phyloP scores from a whole-genome alignment of 2,888 invertebrate species.

The Epinotia demarniana region DNA sequence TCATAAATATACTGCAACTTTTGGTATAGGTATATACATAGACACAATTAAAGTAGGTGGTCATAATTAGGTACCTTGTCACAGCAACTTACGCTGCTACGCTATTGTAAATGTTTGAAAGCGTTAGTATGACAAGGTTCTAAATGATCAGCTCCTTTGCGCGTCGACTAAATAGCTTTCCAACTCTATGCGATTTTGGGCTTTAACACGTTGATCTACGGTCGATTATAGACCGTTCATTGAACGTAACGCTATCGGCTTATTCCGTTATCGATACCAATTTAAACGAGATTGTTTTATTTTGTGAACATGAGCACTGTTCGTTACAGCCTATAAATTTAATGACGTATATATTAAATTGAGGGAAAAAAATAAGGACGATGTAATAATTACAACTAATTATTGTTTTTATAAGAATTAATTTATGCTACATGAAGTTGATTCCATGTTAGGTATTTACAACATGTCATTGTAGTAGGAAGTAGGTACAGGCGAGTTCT shows the following conservation, averaged over 20 bases:
- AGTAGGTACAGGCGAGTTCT: no score
- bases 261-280: slow-evolving; percentile 2
- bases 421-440: no score
- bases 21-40: not conserved
- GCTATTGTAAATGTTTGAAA: not conserved
- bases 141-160: not conserved
- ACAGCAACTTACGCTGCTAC: not conserved
- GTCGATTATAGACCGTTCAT: slow-evolving; percentile 10
- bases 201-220: slow-evolving; percentile 14
- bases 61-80: not conserved
- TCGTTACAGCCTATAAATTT: not conserved
- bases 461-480: no score
- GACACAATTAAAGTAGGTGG: not conserved
- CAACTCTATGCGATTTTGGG: not conserved
- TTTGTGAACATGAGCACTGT: not conserved
- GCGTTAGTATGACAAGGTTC: slow-evolving; percentile 1
- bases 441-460: no score
- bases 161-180: not conserved
- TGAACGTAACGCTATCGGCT: slow-evolving; percentile 9
- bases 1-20: not conserved
- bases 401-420: no score
- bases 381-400: no score
- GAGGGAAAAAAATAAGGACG: not conserved
- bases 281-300: not conserved
- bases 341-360: not conserved